Evolutionary conservation across 2,113 vertebrate genomes (phyloP), one percentile per base, ranked within the genome.

Genomic region (Engraulis encrasicolus): DNA sequence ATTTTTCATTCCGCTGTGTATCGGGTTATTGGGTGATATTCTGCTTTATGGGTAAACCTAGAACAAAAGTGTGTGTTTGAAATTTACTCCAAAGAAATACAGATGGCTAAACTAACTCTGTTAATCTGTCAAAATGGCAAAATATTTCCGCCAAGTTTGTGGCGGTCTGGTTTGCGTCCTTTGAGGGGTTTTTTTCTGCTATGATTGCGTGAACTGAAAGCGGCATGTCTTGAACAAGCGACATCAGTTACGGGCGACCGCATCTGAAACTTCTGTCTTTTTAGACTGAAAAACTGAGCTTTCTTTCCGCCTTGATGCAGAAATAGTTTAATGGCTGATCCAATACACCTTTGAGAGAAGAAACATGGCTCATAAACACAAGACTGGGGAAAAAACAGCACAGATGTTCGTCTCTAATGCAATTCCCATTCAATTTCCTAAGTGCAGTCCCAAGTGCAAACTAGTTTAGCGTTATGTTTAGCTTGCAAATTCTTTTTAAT

Each of bases 401-500:
- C 96, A 96, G 96, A 96, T 97, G 96, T 96, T 96, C 95, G 92
- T 96, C 95, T 95, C 94, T 96, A 96, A 96, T 96, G 95, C 94
- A 96, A 97, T 96, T 96, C 96, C 95, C 95, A 96, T 96, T 95
- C 96, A 96, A 97, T 97, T 96, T 96, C 95, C 95, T 96, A 96
- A 96, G 96, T 97, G 96, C 93, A 87, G 94, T 95, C 95, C 95
- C 93, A 95, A 95, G 96, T 96, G 95, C 95, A 96, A 96, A 95
- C 95, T 95, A 95, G 96, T 96, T 96, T 96, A 96, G 94, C 91
- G 80, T 96, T 96, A 95, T 97, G 96, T 97, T 97, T 97, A 96
- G 96, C 95, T 97, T 96, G 96, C 96, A 96, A 96, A 96, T 96
- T 97, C 95, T 96, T 96, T 86, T 96, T 96, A 97, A 96, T 97